Conservation (phyloP, 2,797 vertebrate species). For the Cuculus canorus region DNA sequence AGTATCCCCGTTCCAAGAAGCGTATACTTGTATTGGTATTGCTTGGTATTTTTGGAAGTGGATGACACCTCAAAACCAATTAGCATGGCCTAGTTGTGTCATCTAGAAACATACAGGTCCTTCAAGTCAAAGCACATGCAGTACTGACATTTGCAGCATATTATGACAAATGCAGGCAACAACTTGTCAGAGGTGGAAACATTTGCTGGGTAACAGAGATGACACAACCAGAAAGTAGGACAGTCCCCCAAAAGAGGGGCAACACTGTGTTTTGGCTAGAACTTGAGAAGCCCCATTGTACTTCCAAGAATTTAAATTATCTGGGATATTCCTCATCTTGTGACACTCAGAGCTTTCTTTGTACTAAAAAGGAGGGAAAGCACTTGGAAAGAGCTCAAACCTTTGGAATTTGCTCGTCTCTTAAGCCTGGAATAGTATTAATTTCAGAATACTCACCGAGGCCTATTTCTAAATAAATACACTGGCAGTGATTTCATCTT, state of each 20-base stretch:
- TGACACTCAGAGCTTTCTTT: neutral
- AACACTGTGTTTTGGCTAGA: neutral
- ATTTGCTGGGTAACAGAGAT: neutral
- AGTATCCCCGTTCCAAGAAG: neutral
- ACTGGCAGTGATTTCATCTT: neutral
- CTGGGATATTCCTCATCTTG: neutral
- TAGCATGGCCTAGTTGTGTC: conserved; percentile 47
- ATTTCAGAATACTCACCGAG: neutral
- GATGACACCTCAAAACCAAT: neutral
- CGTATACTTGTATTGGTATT: neutral
- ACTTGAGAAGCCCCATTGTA: neutral
- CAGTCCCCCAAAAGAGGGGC: neutral
- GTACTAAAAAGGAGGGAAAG: neutral
- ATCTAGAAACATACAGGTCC: neutral
- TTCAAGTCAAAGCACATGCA: neutral
- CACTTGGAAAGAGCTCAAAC: neutral
- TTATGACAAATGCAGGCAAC: neutral
- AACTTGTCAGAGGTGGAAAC: conserved; percentile 11
- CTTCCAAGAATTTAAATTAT: neutral
- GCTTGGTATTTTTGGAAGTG: conserved; percentile 19
- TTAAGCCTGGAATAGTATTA: neutral
- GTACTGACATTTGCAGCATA: neutral
- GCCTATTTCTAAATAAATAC: neutral
- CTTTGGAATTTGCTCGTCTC: neutral
- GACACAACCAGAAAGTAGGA: conserved; percentile 1